Evolutionary conservation across 35 echinoderm and acorn worm genomes (phyloP), one percentile per base, ranked within the genome.

Genomic region (Chiridota heheva): DNA sequence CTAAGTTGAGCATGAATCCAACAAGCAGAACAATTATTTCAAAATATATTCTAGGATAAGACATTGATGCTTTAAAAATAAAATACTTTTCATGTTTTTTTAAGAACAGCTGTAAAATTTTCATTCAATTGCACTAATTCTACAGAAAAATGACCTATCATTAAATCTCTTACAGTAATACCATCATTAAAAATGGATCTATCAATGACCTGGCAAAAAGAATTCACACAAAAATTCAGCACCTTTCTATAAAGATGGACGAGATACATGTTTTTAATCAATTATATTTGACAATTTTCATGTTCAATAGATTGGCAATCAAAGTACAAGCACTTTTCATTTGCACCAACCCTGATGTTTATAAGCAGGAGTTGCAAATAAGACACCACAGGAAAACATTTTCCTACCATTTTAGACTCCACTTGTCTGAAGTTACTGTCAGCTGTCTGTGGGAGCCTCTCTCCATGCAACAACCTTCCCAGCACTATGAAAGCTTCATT

Each of bases 371-470:
- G 24, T 69, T 29, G 24, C 5, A 36, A 69, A 69, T 36, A 36
- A 69, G 7, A 7, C n/a, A 1, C 34, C 40, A 39, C 20, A 43
- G 4, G 25, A 26, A 47, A 47, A 30, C 26, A 69, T 42, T 35
- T 45, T 26, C 73, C 58, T 83, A 96, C 93, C 93, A 91, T 87
- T 35, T 80, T 96, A 20, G 88, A 76, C 26, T 91, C 89, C 45
- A 98, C 95, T 60, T 92, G 95, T 82, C 95, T 87, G 41, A 98
- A 98, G 76, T 98, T 98, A 39, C 80, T 98, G 73, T 98, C 95
- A 42, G 95, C 88, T 18, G 89, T 98, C 51, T 98, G 95, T 57
- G 95, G 95, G 2, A 98, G 85, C n/a, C 95, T 57, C 70, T 98
- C 95, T 44, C 95, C 95, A 81, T 98, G 89, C 5, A 98, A 81